Conservation (phyloP, 2,888 invertebrate species). For the Chloromyia formosa region DNA sequence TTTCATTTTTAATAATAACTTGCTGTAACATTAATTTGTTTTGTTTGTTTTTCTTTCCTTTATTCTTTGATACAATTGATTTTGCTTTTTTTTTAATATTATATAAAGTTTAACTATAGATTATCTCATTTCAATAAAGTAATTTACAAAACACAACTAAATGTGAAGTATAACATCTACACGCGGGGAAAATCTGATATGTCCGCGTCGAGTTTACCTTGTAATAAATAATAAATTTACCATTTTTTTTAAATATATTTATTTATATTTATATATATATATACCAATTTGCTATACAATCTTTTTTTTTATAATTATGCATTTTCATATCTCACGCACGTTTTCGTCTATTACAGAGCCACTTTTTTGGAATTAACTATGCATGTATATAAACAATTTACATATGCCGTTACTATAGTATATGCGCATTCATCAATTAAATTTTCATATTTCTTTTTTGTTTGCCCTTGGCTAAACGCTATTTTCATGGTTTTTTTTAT, state of each 20-base stretch:
- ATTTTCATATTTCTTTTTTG: background rate
- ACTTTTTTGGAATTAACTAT: constrained; percentile 20
- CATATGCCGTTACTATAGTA: constrained; percentile 31
- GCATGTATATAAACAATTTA: constrained; percentile 28
- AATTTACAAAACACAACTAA: constrained; percentile 39
- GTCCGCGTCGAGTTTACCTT: constrained; percentile 44
- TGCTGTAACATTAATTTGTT: constrained; percentile 35
- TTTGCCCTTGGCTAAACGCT: constrained; percentile 25
- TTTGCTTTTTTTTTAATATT: constrained; percentile 3
- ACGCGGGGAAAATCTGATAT: constrained; percentile 48
- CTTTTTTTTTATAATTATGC: constrained; percentile 13
- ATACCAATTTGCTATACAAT: constrained; percentile 31
- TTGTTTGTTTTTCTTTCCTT: constrained; percentile 16
- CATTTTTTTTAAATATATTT: background rate
- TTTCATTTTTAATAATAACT: constrained; percentile 24
- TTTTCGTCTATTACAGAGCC: constrained; percentile 5
- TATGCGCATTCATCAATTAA: constrained; percentile 9
- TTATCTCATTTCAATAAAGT: constrained; percentile 33
- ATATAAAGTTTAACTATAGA: constrained; percentile 37
- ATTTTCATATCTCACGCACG: background rate
- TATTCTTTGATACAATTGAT: constrained; percentile 27
- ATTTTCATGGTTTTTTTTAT: constrained; percentile 11
- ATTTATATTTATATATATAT: constrained; percentile 1
- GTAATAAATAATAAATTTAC: constrained; percentile 4
- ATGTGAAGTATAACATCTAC: constrained; percentile 26